These are phyloP conservation scores for Chamaea fasciata DNA, from an alignment of 2,113 vertebrate genomes.

Conservation along the genomic window DNA sequence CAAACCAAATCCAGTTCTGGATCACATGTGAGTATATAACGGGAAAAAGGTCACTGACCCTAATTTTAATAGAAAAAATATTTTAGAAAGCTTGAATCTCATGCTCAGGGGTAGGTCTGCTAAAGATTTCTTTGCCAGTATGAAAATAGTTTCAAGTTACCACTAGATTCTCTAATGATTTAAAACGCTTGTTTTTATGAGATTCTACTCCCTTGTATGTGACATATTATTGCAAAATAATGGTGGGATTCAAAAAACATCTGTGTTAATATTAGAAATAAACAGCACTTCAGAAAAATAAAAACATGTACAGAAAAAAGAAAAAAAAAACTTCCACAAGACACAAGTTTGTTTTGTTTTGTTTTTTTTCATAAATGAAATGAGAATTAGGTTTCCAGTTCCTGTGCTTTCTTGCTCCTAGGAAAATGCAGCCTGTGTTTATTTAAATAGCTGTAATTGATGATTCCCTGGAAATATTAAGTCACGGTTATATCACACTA, in stretches of 20 bases:
- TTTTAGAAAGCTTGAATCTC: slow-evolving; percentile 3
- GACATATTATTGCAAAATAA: background rate
- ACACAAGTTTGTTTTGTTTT: background rate
- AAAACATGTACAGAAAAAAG: background rate
- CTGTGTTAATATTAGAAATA: background rate
- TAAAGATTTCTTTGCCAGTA: background rate
- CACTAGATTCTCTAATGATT: background rate
- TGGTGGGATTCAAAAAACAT: background rate
- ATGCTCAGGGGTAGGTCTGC: background rate
- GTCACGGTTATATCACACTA: slow-evolving; percentile 39
- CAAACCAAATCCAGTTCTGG: background rate
- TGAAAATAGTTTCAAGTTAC: background rate
- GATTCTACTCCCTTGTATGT: background rate
- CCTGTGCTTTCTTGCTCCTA: slow-evolving; percentile 6
- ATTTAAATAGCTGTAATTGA: slow-evolving; percentile 62
- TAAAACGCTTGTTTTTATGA: background rate
- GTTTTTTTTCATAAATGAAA: background rate
- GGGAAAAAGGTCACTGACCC: slow-evolving; percentile 18
- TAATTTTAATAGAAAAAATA: slow-evolving; percentile 41
- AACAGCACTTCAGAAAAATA: background rate
- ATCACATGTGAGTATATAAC: background rate
- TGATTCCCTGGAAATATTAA: slow-evolving; percentile 51
- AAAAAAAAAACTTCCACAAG: background rate
- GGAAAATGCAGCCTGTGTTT: slow-evolving; percentile 41
- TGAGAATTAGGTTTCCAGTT: slow-evolving; percentile 7